These are phyloP conservation scores for Himantopus leucocephalus DNA, from an alignment of 2,113 vertebrate genomes.

Conservation along the genomic window DNA sequence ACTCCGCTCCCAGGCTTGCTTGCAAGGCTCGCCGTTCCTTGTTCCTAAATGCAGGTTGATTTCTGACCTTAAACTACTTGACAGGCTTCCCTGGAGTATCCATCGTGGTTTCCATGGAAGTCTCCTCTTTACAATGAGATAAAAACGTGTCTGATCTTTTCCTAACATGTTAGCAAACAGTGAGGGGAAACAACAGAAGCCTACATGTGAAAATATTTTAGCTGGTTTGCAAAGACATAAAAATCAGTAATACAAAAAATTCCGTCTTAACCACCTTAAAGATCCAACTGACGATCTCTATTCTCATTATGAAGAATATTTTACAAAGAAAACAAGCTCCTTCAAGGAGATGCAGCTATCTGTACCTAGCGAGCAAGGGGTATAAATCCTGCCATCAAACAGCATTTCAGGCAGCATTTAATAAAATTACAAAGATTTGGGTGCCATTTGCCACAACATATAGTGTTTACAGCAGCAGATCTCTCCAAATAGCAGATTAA, in stretches of 20 bases:
- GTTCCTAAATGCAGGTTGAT: not conserved
- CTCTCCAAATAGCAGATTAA: not conserved
- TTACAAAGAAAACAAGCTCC: not conserved
- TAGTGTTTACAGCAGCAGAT: not conserved
- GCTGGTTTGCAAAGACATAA: not conserved
- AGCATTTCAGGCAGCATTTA: not conserved
- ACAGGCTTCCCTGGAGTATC: not conserved
- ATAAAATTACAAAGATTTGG: not conserved
- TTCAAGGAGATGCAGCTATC: not conserved
- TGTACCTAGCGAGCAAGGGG: not conserved
- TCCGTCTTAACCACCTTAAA: not conserved
- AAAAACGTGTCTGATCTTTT: not conserved
- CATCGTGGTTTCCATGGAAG: not conserved
- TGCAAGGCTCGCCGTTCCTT: not conserved
- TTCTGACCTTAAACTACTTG: not conserved
- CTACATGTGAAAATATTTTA: not conserved
- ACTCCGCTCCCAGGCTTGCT: accelerated
- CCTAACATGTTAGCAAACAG: not conserved
- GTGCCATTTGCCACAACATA: not conserved
- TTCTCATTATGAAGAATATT: not conserved
- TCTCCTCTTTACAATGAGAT: not conserved
- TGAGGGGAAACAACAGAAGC: not conserved
- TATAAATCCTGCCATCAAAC: not conserved
- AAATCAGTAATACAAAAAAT: not conserved
- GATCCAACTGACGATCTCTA: accelerated